These are phyloP conservation scores for Amblyraja radiata DNA, from an alignment of 2,797 vertebrate species.

Conservation along the genomic window DNA sequence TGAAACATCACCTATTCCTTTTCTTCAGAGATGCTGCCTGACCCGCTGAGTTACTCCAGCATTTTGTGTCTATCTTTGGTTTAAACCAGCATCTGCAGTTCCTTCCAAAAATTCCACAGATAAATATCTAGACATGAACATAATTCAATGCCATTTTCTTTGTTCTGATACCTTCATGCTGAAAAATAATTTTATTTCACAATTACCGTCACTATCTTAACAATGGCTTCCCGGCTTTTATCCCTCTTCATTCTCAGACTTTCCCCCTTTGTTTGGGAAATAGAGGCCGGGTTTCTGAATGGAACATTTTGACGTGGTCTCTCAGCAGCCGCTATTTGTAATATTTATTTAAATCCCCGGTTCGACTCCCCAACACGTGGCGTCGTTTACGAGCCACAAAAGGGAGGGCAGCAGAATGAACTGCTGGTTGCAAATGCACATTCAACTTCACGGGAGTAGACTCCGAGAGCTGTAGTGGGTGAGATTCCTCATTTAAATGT, in stretches of 20 bases:
- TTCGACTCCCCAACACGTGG: background rate
- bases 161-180: background rate
- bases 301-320: background rate
- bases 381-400: background rate
- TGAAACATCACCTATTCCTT: no score
- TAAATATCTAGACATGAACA: background rate
- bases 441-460: background rate
- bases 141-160: background rate
- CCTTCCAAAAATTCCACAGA: background rate
- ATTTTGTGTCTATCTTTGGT: no score
- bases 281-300: background rate
- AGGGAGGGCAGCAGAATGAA: background rate
- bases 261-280: background rate
- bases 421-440: background rate
- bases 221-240: background rate
- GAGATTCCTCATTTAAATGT: background rate
- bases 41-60: no score
- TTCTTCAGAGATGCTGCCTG: no score
- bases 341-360: background rate
- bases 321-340: background rate
- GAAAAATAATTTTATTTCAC: background rate
- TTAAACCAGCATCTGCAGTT: no score
- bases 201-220: background rate
- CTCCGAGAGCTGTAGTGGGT: background rate
- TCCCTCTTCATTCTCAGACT: background rate